Evolutionary conservation across 2,113 vertebrate species (phyloP).

Genomic region (Triplophysa siluroides): DNA sequence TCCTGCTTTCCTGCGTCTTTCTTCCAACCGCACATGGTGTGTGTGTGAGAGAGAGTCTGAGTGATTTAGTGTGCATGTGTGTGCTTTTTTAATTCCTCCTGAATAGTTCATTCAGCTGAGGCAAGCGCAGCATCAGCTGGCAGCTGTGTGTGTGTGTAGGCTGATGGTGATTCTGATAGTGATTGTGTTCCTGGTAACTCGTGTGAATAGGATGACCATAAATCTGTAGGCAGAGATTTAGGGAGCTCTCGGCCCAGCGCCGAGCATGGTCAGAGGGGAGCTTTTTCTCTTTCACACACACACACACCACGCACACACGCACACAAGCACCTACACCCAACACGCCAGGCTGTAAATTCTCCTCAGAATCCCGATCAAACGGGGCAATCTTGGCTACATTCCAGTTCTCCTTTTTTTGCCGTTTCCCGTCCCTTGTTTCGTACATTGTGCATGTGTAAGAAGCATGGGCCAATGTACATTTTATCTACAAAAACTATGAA

Average conservation of each 20-base stretch:
- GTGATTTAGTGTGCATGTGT: conserved; percentile 40
- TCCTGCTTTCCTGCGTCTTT: conserved; percentile 15
- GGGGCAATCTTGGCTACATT: conserved; percentile 24
- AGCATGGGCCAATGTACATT: not conserved
- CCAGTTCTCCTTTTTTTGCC: conserved; percentile 28
- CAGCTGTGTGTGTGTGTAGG: conserved; percentile 33
- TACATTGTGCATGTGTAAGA: not conserved
- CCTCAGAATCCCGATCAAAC: conserved; percentile 40
- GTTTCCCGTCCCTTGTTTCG: not conserved
- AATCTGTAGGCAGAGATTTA: conserved; percentile 54
- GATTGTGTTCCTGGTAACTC: conserved; percentile 56
- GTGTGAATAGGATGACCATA: conserved; percentile 54
- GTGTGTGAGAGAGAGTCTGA: conserved; percentile 2
- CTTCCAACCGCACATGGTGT: conserved; percentile 10
- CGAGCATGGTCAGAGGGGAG: conserved; percentile 45
- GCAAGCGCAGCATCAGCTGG: conserved; percentile 42
- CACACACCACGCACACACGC: conserved; percentile 2
- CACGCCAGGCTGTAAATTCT: conserved; percentile 49
- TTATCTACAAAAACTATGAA: not conserved
- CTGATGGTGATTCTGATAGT: conserved; percentile 48
- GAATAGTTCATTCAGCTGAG: conserved; percentile 48
- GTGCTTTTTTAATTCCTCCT: conserved; percentile 46
- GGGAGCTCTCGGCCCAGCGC: conserved; percentile 43
- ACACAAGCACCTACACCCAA: conserved; percentile 25
- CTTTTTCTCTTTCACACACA: conserved; percentile 32